A percentile compares a stretch with the other conserved stretches of the same genome.
Evolutionary conservation across 1,140 invertebrate genomes (phyloP).

Genomic region (Formica selysi): DNA sequence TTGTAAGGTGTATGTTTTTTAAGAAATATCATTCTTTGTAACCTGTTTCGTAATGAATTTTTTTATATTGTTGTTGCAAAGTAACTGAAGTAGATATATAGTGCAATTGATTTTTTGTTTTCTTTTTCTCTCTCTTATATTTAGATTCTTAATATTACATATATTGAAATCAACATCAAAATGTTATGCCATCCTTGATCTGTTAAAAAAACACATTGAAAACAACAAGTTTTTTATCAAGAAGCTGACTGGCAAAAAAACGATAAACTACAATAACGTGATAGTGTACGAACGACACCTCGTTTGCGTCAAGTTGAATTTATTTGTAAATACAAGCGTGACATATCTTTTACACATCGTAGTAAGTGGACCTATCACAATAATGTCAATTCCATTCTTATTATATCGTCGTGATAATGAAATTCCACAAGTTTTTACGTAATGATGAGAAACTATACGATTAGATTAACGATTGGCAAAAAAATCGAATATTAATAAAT

Average conservation of each 20-base stretch:
- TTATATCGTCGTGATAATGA: too few species aligned
- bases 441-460: not conserved
- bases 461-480: not conserved
- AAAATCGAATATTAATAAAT: not conserved
- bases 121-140: too few species aligned
- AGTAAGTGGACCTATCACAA: not conserved
- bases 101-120: too few species aligned
- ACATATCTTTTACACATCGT: too few species aligned
- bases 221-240: too few species aligned
- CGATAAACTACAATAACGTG: too few species aligned
- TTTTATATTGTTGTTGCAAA: not conserved
- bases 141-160: not conserved
- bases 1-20: not conserved
- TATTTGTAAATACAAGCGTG: constrained; percentile 22
- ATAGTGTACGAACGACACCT: too few species aligned
- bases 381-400: too few species aligned
- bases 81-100: not conserved
- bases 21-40: too few species aligned
- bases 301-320: not conserved
- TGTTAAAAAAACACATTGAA: not conserved
- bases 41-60: not conserved
- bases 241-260: too few species aligned
- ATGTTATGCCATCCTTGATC: not conserved
- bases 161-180: not conserved
- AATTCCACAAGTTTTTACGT: not conserved